A percentile compares a stretch with the other conserved stretches of the same genome.
Conservation (phyloP, 2,888 invertebrate species). For the Dasypolia templi region DNA sequence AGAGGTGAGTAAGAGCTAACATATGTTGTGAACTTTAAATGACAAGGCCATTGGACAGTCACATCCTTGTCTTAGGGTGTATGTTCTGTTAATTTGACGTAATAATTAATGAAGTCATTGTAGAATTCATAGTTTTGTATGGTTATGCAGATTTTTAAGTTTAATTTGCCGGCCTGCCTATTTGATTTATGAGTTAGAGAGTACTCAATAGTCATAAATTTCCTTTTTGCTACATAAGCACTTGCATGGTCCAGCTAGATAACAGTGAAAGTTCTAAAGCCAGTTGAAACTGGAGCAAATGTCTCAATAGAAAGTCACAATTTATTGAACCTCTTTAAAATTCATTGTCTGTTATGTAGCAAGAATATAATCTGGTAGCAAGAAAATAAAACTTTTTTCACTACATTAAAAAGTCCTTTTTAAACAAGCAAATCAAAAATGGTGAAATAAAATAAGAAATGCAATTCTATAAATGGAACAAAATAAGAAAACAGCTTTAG, state of each 20-base stretch:
- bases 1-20: conserved; percentile 91
- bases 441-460: too few species aligned
- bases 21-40: conserved; percentile 56
- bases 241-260: background rate
- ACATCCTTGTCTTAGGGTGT: conserved; percentile 36
- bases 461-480: background rate
- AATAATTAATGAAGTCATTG: conserved; percentile 2
- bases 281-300: conserved; percentile 35
- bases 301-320: conserved; percentile 50
- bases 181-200: background rate
- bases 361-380: conserved; percentile 25
- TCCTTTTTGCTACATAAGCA: background rate
- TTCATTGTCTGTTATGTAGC: conserved; percentile 11
- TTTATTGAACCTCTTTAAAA: conserved; percentile 38
- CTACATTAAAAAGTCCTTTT: too few species aligned
- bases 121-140: background rate
- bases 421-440: too few species aligned
- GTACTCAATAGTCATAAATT: background rate
- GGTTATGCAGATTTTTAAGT: too few species aligned
- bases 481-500: background rate
- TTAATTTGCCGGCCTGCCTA: background rate
- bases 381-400: too few species aligned
- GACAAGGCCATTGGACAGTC: conserved; percentile 50
- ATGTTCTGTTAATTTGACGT: conserved; percentile 16
- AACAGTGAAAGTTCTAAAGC: conserved; percentile 40